Evolutionary conservation across 2,888 invertebrate species (phyloP).

Genomic region (Pollenia labialis): DNA sequence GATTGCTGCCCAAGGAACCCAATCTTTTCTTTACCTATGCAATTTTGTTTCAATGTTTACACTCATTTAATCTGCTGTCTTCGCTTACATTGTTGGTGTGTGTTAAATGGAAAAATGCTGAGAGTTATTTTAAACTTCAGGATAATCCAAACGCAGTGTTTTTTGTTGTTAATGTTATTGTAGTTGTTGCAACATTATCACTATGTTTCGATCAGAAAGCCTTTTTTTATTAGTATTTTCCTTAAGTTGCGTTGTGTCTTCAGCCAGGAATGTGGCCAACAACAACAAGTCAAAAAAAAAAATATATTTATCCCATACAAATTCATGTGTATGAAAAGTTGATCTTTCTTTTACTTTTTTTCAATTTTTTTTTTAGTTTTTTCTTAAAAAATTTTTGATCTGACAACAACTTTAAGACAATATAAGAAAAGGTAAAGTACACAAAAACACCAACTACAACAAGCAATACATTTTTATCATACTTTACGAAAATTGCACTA

Average conservation of each 20-base stretch:
- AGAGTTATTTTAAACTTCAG: constrained; percentile 71
- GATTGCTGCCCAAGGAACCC: too few relatives aligned
- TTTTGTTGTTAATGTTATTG: constrained; percentile 47
- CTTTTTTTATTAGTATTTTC: constrained; percentile 18
- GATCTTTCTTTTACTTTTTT: constrained; percentile 69
- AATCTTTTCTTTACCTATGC: not conserved
- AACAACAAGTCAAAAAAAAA: constrained; percentile 48
- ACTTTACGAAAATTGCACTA: constrained; percentile 71
- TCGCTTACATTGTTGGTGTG: constrained; percentile 40
- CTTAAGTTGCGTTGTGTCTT: constrained; percentile 44
- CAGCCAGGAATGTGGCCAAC: constrained; percentile 70
- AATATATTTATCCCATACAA: constrained; percentile 59
- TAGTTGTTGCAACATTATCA: constrained; percentile 69
- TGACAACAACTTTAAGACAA: constrained; percentile 50
- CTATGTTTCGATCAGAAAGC: constrained; percentile 71
- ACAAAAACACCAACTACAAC: constrained; percentile 21
- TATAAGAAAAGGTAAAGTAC: constrained; percentile 39
- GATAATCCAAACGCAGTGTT: constrained; percentile 69
- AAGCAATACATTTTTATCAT: constrained; percentile 64
- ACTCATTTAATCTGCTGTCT: constrained; percentile 11
- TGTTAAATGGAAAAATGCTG: constrained; percentile 64
- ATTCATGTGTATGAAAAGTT: constrained; percentile 62
- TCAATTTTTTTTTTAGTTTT: constrained; percentile 6
- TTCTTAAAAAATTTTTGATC: constrained; percentile 44
- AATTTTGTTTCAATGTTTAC: not conserved